Evolutionary conservation across 2,888 invertebrate genomes (phyloP), one percentile per base, ranked within the genome.

Genomic region (Salpingus planirostris): DNA sequence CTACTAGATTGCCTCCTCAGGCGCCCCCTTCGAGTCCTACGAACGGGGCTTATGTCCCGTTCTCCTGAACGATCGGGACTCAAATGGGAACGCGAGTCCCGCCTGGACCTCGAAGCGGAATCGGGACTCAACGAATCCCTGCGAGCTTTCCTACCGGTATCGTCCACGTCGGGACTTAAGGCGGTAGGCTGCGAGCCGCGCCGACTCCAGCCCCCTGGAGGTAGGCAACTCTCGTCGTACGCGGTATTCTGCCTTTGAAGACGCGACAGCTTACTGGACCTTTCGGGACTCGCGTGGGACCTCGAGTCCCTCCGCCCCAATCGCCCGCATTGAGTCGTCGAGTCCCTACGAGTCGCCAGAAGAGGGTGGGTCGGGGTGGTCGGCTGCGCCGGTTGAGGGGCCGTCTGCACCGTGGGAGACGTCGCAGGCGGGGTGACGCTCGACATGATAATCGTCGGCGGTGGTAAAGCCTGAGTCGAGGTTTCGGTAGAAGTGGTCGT

Each of bases 51-150:
- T 36, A 82, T 70, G 44, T 88, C 88, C 6, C 86, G 73, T 44
- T 83, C 84, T n/a, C 80, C 79, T 18, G 18, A 18, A 5, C 18
- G 30, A 29, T 87, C 88, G 0, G 88, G 87, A 44, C 86, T 86
- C 28, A 87, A 59, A 57, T 84, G 84, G 0, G 82, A 76, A 21
- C 81, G 71, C 1, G 88, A 88, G 44, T 88, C 83, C 24, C 87
- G 71, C 2, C 80, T 67, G 18, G 78, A 70, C 30, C 82, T 57
- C 34, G 84, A 82, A 2, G 90, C 89, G 40, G 89, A 89, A 60
- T 91, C 90, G 0, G 90, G 90, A 42, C 88, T 89, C n/a, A 91
- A 62, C 0, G 89, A 89, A 57, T 91, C 91, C 24, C 89, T 71
- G 11, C 89, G 70, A 0, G 85, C 83, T 46, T 78, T 77, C 23